Percentiles rank a stretch among this genome's conserved stretches.
phyloP scores from a whole-genome alignment of 2,797 vertebrate genomes.

The Neosilurus hyrtlii region DNA sequence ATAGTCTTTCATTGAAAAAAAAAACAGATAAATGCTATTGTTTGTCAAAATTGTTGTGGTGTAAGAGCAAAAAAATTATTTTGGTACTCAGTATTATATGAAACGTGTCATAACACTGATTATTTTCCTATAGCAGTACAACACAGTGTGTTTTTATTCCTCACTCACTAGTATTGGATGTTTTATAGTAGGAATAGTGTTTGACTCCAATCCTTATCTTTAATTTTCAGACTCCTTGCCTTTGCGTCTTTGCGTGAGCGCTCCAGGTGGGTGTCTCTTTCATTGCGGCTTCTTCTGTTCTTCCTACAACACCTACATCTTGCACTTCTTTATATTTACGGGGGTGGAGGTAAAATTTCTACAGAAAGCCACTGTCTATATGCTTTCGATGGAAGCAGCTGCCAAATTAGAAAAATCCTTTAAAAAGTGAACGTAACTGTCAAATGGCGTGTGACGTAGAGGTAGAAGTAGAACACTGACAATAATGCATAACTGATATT shows the following conservation, averaged over 20 bases:
- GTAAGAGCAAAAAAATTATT: neutral
- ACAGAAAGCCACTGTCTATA: neutral
- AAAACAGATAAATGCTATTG: neutral
- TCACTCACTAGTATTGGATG: neutral
- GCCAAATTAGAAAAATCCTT: too few relatives aligned
- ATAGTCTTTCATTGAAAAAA: neutral
- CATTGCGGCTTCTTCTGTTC: neutral
- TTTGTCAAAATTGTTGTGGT: neutral
- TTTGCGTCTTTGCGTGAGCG: too few relatives aligned
- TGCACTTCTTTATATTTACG: neutral
- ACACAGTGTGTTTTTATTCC: neutral
- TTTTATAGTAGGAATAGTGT: neutral
- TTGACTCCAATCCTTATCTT: neutral
- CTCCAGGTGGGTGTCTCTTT: constrained; percentile 12
- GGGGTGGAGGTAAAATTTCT: neutral
- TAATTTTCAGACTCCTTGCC: neutral
- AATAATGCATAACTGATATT: neutral
- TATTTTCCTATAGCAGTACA: neutral
- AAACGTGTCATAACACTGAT: neutral
- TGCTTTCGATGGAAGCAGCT: neutral
- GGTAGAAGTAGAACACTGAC: neutral
- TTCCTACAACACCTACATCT: neutral
- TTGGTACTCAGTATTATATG: neutral
- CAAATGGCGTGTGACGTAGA: neutral
- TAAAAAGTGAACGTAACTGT: neutral